phyloP scores from a whole-genome alignment of 2,113 vertebrate species.

The Bufo bufo region DNA sequence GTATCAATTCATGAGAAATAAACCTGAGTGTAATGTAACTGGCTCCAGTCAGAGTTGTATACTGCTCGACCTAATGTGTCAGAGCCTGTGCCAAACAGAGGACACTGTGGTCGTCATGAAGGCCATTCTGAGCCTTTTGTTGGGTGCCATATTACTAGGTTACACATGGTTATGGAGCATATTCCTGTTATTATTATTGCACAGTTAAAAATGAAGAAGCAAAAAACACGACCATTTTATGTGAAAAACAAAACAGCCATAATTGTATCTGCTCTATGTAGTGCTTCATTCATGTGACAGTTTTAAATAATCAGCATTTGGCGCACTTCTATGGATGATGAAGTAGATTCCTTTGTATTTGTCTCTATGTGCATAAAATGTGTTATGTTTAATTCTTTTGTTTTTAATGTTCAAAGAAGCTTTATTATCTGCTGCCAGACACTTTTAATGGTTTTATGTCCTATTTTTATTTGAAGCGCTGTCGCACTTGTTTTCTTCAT shows the following conservation, averaged over 20 bases:
- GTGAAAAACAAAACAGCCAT: background rate
- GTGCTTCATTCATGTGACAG: background rate
- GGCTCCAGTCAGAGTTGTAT: too few relatives aligned
- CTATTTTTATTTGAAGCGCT: conserved; percentile 5
- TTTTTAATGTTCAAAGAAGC: conserved; percentile 24
- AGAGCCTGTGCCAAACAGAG: too few relatives aligned
- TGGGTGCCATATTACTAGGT: background rate
- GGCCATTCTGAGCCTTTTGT: background rate
- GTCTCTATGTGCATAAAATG: background rate
- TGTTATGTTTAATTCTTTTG: conserved; percentile 35
- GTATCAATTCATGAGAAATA: too few relatives aligned
- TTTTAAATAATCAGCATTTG: background rate
- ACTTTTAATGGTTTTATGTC: background rate
- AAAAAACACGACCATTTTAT: background rate
- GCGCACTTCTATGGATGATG: background rate
- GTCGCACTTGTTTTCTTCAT: background rate
- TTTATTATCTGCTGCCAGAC: conserved; percentile 11
- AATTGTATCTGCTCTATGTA: background rate
- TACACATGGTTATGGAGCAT: background rate
- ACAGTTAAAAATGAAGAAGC: background rate
- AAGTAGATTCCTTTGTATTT: background rate
- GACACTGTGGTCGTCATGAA: too few relatives aligned
- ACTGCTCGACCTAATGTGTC: too few relatives aligned
- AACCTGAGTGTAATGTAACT: too few relatives aligned
- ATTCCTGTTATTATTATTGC: background rate